phyloP scores from a whole-genome alignment of 2,888 invertebrate species.

The Morpho deidamia region DNA sequence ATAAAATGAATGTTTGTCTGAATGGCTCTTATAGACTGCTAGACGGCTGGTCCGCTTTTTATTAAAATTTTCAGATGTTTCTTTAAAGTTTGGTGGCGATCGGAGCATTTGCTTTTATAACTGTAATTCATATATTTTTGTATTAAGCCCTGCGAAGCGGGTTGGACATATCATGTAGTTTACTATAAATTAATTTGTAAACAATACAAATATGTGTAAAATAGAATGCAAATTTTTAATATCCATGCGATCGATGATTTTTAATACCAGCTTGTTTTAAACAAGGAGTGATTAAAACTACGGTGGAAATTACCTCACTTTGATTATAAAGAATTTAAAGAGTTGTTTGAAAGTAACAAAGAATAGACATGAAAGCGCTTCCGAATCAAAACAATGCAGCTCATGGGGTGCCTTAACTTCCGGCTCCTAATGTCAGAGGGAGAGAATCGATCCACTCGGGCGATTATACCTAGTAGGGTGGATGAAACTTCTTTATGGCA shows the following conservation, averaged over 20 bases:
- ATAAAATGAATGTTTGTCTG: no score
- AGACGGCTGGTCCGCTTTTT: no score
- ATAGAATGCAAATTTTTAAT: neutral
- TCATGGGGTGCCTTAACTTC: slow-evolving; percentile 38
- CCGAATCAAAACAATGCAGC: slow-evolving; percentile 40
- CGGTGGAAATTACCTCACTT: slow-evolving; percentile 16
- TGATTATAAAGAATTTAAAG: slow-evolving; percentile 18
- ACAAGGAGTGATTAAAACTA: neutral
- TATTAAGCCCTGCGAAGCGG: no score
- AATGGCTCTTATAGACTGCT: no score
- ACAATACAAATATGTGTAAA: no score
- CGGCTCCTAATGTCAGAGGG: slow-evolving; percentile 44
- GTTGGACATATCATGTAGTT: no score
- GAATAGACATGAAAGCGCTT: slow-evolving; percentile 32
- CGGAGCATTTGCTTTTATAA: no score
- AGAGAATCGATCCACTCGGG: slow-evolving; percentile 35
- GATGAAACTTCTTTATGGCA: neutral
- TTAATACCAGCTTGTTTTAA: neutral
- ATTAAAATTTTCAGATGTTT: no score
- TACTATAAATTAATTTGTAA: no score
- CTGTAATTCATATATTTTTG: no score
- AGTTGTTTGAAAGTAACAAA: slow-evolving; percentile 20
- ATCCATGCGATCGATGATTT: no score
- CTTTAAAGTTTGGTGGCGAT: no score
- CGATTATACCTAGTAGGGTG: slow-evolving; percentile 12